These are phyloP conservation scores for Talpa occidentalis DNA, from an alignment of 2,113 vertebrate species.

Conservation along the genomic window DNA sequence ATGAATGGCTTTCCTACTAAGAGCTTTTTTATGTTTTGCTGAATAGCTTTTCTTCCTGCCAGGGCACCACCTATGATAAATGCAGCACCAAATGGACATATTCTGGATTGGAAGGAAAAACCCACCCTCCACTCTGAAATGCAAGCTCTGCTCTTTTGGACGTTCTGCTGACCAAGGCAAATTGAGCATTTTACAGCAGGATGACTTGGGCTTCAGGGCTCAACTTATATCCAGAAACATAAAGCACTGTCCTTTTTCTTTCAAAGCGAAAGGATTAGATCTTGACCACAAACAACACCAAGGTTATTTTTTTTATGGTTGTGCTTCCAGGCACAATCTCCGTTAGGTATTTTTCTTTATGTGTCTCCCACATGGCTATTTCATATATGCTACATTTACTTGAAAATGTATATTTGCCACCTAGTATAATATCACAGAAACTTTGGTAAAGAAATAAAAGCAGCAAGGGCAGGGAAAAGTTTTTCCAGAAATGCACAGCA, in stretches of 20 bases:
- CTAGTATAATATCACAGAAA: background rate
- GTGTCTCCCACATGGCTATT: background rate
- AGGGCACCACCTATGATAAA: conserved; percentile 67
- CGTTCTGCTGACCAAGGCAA: conserved; percentile 57
- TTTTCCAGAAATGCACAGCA: background rate
- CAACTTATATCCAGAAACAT: conserved; percentile 75
- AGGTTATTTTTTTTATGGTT: background rate
- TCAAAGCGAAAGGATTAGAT: conserved; percentile 41
- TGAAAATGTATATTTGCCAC: background rate
- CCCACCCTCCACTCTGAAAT: background rate
- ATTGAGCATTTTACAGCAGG: conserved; percentile 72
- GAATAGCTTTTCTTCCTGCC: conserved; percentile 69
- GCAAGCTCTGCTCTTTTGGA: background rate
- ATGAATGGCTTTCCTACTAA: conserved; percentile 75
- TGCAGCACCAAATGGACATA: conserved; percentile 40
- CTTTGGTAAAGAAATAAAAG: background rate
- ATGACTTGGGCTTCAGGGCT: conserved; percentile 80
- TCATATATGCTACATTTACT: background rate
- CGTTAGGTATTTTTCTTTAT: background rate
- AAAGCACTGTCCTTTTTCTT: conserved; percentile 56
- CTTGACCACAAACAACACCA: background rate
- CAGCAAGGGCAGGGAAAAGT: background rate
- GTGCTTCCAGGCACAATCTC: background rate
- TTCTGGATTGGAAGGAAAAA: conserved; percentile 52
- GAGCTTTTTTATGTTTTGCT: conserved; percentile 76